Conservation (phyloP, 1,140 invertebrate species). For the Eubasilissa regina region DNA sequence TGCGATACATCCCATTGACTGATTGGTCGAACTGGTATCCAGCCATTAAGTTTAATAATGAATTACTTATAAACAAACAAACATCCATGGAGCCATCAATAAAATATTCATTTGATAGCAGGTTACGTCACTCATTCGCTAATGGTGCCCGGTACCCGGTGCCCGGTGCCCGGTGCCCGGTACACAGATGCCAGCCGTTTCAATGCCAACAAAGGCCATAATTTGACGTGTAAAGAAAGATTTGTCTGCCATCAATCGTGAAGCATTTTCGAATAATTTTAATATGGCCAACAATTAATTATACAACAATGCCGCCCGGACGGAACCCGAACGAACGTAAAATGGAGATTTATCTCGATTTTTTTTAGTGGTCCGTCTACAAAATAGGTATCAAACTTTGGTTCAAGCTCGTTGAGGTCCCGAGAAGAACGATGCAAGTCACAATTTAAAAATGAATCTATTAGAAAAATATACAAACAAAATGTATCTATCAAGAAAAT, state of each 20-base stretch:
- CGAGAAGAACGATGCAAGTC: neutral
- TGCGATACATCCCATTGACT: neutral
- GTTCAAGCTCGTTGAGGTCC: neutral
- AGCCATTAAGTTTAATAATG: conserved; percentile 7
- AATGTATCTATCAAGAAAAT: too few species aligned
- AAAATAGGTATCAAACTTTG: conserved; percentile 31
- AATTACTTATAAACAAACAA: conserved; percentile 53
- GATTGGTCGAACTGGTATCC: neutral
- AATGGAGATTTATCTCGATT: conserved; percentile 35
- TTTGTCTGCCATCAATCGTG: conserved; percentile 30
- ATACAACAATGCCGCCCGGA: conserved; percentile 46
- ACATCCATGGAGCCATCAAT: conserved; percentile 46
- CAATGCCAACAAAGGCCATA: conserved; percentile 31
- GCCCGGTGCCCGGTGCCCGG: neutral
- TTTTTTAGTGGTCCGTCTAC: conserved; percentile 27
- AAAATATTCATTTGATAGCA: conserved; percentile 43
- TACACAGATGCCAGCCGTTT: neutral
- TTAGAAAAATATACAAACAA: too few species aligned
- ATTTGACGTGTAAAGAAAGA: conserved; percentile 33
- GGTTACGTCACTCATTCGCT: conserved; percentile 50
- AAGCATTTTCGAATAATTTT: conserved; percentile 45
- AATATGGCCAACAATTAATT: conserved; percentile 50
- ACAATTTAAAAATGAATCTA: too few species aligned
- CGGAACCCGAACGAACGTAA: conserved; percentile 9
- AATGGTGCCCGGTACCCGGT: conserved; percentile 41